These are phyloP conservation scores for Menura novaehollandiae DNA, from an alignment of 2,113 vertebrate genomes.

Conservation along the genomic window DNA sequence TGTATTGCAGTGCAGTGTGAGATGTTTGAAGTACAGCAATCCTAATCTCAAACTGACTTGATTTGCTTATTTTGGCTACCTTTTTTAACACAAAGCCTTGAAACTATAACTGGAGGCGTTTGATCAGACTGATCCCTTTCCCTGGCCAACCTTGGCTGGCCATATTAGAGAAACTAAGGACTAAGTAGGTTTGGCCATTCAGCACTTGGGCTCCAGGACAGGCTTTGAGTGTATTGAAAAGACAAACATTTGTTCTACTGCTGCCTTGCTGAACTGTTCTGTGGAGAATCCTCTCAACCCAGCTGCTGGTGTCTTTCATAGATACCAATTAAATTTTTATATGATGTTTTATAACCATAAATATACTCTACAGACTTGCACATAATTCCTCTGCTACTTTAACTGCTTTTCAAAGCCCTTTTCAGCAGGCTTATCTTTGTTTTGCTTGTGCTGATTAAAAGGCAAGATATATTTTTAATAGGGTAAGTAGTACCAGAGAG, in stretches of 20 bases:
- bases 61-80: not conserved
- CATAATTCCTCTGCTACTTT: conserved; percentile 40
- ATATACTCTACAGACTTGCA: conserved; percentile 39
- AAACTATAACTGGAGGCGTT: not conserved
- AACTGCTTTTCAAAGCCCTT: conserved; percentile 35
- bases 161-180: not conserved
- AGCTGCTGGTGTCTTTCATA: conserved; percentile 24
- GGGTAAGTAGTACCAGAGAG: conserved; percentile 24
- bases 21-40: not conserved
- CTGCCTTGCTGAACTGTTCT: conserved; percentile 9
- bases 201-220: not conserved
- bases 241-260: not conserved
- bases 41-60: not conserved
- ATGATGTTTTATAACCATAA: conserved; percentile 44
- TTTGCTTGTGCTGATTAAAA: conserved; percentile 60
- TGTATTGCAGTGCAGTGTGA: not conserved
- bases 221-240: not conserved
- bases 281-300: not conserved
- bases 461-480: conserved; percentile 58
- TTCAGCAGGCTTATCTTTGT: conserved; percentile 47
- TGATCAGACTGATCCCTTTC: not conserved
- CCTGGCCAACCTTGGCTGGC: not conserved
- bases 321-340: conserved; percentile 55
- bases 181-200: not conserved
- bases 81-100: not conserved